These are phyloP conservation scores for Cataglyphis rosenhaueri DNA, from an alignment of 2,888 invertebrate genomes.

Conservation along the genomic window DNA sequence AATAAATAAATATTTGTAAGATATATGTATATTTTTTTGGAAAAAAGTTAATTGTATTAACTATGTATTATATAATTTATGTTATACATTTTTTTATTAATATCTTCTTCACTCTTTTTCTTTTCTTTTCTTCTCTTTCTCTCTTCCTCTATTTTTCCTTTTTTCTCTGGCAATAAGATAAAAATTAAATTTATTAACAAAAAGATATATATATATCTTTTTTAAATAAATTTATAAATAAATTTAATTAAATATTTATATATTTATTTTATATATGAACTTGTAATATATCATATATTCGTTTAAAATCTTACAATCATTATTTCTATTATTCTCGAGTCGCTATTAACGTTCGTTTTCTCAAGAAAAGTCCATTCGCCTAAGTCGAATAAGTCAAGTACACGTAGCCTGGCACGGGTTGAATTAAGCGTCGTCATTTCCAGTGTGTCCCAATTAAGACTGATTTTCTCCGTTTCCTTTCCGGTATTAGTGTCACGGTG, in stretches of 20 bases:
- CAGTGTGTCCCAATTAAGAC: slow-evolving; percentile 83
- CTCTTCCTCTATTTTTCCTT: not conserved
- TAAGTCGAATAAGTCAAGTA: slow-evolving; percentile 52
- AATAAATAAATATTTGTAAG: not conserved
- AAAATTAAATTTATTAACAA: too few relatives aligned
- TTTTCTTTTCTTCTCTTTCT: not conserved
- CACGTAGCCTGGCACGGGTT: slow-evolving; percentile 27
- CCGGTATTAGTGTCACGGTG: slow-evolving; percentile 85
- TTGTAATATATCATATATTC: not conserved
- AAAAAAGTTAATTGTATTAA: not conserved
- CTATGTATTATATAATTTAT: not conserved
- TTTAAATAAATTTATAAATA: not conserved
- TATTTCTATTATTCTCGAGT: not conserved
- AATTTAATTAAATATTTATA: not conserved
- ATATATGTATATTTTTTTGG: not conserved
- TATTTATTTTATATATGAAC: not conserved
- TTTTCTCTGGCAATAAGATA: too few relatives aligned
- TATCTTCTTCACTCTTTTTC: too few relatives aligned
- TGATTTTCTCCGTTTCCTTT: slow-evolving; percentile 84
- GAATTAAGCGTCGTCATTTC: slow-evolving; percentile 78
- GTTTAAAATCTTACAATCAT: not conserved
- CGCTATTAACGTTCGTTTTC: slow-evolving; percentile 8
- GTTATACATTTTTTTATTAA: not conserved
- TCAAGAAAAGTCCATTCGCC: slow-evolving; percentile 19
- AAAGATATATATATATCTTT: not conserved